These are phyloP conservation scores for Choloepus hoffmanni DNA, from an alignment of 2,113 vertebrate genomes.

Conservation along the genomic window DNA sequence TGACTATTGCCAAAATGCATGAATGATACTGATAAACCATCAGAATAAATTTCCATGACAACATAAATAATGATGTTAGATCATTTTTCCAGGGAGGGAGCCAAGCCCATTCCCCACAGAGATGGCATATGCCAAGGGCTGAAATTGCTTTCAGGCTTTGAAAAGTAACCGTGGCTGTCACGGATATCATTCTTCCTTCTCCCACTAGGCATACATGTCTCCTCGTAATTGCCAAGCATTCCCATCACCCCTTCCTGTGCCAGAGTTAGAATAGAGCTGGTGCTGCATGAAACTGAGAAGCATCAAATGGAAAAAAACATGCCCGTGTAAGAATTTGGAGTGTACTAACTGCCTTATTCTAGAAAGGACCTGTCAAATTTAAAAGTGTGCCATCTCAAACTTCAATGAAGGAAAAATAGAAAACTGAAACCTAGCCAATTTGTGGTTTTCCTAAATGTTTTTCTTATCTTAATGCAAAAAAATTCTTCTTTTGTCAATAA, in stretches of 20 bases:
- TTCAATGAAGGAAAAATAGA: background rate
- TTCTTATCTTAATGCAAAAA: slow-evolving; percentile 35
- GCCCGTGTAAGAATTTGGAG: slow-evolving; percentile 39
- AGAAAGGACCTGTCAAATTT: slow-evolving; percentile 33
- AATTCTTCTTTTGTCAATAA: background rate
- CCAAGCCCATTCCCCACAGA: slow-evolving; percentile 55
- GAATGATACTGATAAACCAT: background rate
- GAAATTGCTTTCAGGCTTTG: slow-evolving; percentile 35
- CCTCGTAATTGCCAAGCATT: slow-evolving; percentile 34
- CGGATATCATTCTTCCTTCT: slow-evolving; percentile 26
- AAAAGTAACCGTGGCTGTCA: slow-evolving; percentile 58
- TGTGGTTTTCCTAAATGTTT: background rate
- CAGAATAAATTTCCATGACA: slow-evolving; percentile 69
- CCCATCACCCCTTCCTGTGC: slow-evolving; percentile 4
- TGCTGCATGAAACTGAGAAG: slow-evolving; percentile 5
- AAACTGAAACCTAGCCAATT: background rate
- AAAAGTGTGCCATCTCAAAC: background rate
- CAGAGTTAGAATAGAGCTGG: slow-evolving; percentile 6
- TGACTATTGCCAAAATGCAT: slow-evolving; percentile 9
- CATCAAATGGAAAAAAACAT: slow-evolving; percentile 36
- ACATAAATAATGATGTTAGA: slow-evolving; percentile 63
- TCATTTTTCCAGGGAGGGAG: slow-evolving; percentile 56
- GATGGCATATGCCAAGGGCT: slow-evolving; percentile 30
- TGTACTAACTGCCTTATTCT: background rate
- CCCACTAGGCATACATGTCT: slow-evolving; percentile 7